Percentiles rank a stretch among this genome's conserved stretches.
phyloP scores from a whole-genome alignment of 2,888 invertebrate genomes.

The Ennomos erosarius region DNA sequence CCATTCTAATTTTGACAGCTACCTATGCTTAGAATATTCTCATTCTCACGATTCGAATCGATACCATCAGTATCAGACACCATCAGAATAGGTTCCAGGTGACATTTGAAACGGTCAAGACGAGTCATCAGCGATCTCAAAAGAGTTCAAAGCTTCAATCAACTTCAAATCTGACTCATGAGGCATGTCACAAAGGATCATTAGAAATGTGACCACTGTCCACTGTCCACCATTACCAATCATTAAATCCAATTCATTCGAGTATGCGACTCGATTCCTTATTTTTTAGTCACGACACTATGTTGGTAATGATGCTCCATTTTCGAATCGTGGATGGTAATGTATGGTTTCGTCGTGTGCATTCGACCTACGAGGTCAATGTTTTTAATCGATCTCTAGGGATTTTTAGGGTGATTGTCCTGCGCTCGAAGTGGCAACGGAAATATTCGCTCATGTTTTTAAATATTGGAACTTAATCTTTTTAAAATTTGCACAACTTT shows the following conservation, averaged over 20 bases:
- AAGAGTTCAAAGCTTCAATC: slow-evolving; percentile 21
- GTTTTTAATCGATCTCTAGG: slow-evolving; percentile 36
- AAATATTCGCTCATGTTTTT: too few relatives aligned
- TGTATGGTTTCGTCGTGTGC: slow-evolving; percentile 27
- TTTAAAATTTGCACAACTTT: too few relatives aligned
- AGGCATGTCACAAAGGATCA: slow-evolving; percentile 34
- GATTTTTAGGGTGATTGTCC: background rate
- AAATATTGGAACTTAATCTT: too few relatives aligned
- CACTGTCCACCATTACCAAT: slow-evolving; percentile 49
- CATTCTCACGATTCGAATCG: slow-evolving; percentile 20
- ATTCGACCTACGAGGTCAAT: slow-evolving; percentile 14
- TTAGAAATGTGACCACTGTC: slow-evolving; percentile 41
- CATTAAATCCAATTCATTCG: slow-evolving; percentile 59
- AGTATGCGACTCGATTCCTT: slow-evolving; percentile 42
- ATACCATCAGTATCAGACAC: slow-evolving; percentile 42
- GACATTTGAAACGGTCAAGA: slow-evolving; percentile 33
- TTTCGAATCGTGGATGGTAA: slow-evolving; percentile 45
- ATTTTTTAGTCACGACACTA: slow-evolving; percentile 63
- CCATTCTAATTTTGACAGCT: too few relatives aligned
- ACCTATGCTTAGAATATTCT: slow-evolving; percentile 16
- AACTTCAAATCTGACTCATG: slow-evolving; percentile 20
- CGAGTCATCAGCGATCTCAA: slow-evolving; percentile 36
- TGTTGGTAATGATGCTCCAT: slow-evolving; percentile 69
- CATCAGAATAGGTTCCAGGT: slow-evolving; percentile 30
- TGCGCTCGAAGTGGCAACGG: too few relatives aligned